Base-by-base conservation (phyloP, 2,888 invertebrate species). In the Syrista parreyssii region DNA sequence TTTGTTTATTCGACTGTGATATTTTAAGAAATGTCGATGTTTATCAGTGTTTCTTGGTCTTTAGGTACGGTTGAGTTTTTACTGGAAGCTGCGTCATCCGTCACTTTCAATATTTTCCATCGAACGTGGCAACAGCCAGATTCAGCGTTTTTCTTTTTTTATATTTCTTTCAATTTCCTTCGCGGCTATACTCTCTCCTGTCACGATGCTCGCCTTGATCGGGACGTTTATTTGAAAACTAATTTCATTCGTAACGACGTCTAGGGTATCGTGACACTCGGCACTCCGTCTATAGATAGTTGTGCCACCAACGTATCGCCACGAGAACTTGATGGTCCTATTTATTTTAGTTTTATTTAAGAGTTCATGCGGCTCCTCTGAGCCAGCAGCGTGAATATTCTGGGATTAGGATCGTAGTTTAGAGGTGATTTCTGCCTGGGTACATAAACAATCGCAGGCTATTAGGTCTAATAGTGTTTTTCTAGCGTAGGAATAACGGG, bases 261-360 rank as follows among this genome's bases (percentile, higher is more conserved):
- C 55, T 55, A 31, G 71, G 32, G 32, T 31, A 71, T 71, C 71
- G 71, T 71, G 71, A 71, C 71, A 71, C 71, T 71, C 71, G 71
- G 71, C 32, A 23, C 32, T 71, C 30, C 32, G 71, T 32, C 31
- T 32, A 71, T 71, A 31, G 71, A 71, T 31, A 33, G 71, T 32
- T 31, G 71, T 31, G 15, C 32, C 31, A 71, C 32, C 32, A 31
- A 33, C 71, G 31, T 31, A 71, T 71, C 32, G 71, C 76, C 75
- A 73, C 69, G 76, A 76, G 23, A 72, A 34, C 32, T 55, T 34
- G 72, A 72, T 75, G 73, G 68, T 68, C 68, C 68, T 80, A 79
- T 81, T 83, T 82, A 83, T 83, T 82, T 83, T 81, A 79, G 78
- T 83, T 81, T 83, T 82, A 81, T 79, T 79, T 79, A 78, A 81